phyloP scores from a whole-genome alignment of 2,797 vertebrate genomes.

The Tiaroga cobitis region DNA sequence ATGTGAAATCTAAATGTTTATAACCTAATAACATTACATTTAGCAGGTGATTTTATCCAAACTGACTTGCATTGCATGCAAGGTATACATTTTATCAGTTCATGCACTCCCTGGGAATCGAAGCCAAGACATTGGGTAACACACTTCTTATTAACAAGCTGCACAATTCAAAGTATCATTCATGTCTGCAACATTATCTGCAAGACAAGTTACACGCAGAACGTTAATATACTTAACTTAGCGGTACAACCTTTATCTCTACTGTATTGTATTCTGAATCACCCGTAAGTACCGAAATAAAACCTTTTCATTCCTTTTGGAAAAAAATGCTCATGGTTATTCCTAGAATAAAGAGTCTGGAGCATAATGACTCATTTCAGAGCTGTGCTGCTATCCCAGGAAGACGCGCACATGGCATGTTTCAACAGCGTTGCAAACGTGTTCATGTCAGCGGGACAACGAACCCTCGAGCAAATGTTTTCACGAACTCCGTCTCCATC shows the following conservation, averaged over 20 bases:
- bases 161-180: not conserved
- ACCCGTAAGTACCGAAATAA: not conserved
- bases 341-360: not conserved
- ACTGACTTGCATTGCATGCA: not conserved
- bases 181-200: not conserved
- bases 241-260: not conserved
- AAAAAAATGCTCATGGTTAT: constrained; percentile 1
- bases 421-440: constrained; percentile 6
- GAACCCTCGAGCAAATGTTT: constrained; percentile 22
- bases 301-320: not conserved
- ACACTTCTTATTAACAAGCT: not conserved
- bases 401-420: not conserved
- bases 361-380: constrained; percentile 18
- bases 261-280: not conserved
- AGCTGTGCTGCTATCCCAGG: not conserved
- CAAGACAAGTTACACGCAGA: not conserved
- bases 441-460: constrained; percentile 11
- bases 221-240: not conserved
- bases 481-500: constrained; percentile 4
- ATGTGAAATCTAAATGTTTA: not conserved
- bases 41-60: not conserved
- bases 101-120: not conserved
- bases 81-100: not conserved
- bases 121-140: not conserved
- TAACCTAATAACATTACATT: not conserved